Percentiles rank a stretch among this genome's conserved stretches.
phyloP scores from a whole-genome alignment of 64 coral and sea anemone species.

The Pocillopora damicornis region DNA sequence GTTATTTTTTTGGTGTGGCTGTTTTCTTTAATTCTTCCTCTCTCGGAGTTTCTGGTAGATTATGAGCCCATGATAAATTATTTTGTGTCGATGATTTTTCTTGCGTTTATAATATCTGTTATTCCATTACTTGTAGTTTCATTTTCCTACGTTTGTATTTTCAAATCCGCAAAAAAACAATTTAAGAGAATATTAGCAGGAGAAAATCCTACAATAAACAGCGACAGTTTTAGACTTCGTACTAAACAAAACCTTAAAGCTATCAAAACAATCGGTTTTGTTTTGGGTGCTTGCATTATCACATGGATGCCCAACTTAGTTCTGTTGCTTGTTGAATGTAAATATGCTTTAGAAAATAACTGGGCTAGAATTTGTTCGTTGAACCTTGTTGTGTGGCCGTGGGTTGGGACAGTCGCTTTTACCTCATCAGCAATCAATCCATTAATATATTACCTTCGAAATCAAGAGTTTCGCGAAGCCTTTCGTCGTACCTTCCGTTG shows the following conservation, averaged over 20 bases:
- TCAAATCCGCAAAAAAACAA: background rate
- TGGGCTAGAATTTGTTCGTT: background rate
- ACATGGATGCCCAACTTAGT: slow-evolving; percentile 2
- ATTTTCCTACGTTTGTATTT: background rate
- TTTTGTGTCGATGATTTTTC: background rate
- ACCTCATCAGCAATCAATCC: slow-evolving; percentile 8
- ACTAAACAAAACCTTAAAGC: background rate
- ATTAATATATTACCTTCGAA: background rate
- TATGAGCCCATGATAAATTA: background rate
- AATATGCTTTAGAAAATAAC: background rate
- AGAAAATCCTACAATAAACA: background rate
- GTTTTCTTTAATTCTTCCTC: background rate
- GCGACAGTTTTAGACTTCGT: background rate
- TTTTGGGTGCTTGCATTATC: background rate
- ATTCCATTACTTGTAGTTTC: background rate
- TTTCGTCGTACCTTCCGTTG: background rate
- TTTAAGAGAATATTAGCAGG: background rate
- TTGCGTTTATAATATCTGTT: background rate
- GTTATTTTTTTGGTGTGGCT: background rate
- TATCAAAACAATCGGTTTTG: background rate
- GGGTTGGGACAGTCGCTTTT: background rate
- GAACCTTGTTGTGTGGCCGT: background rate
- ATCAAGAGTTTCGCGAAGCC: background rate
- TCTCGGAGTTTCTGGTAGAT: background rate
- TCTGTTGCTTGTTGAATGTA: background rate